Evolutionary conservation across 1,140 invertebrate species (phyloP), one percentile per base, ranked within the genome.

Genomic region (Nasonia longicornis): DNA sequence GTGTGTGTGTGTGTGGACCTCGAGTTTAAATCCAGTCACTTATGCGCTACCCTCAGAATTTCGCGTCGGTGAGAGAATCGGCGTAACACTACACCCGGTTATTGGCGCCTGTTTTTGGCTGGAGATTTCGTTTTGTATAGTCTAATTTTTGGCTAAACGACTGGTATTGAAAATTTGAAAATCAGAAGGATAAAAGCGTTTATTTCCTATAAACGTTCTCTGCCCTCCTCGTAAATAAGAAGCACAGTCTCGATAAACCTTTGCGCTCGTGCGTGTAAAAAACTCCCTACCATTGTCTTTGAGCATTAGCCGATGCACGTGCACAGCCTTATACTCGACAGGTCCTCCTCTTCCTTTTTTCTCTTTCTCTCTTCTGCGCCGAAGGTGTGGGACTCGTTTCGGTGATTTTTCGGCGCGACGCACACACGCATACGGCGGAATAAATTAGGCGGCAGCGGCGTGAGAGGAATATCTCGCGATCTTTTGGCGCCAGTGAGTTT

Each of bases 1-100:
- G 3, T 52, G 10, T 58, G 52, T 26, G 4, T 38, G 7, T 38
- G 7, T 8, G 1, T 26, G 26, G 1, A 58, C 48, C 72, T 64
- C 35, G 20, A 16, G 20, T 77, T 74, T 81, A 89, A 91, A 91
- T 89, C 88, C 89, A 88, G 89, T 91, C 87, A 87, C 6, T 87
- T 88, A 20, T 52, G 48, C 6, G 52, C 52, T 58, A 86, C 85
- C 84, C 84, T 84, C 85, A 83, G 83, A 86, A 86, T 86, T 85
- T 58, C 26, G 26, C 10, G 38, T 26, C 45, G n/a, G 4, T 45
- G 20, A 73, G 11, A 73, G 11, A 73, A 52, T n/a, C 22, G 16
- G 71, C 71, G 38, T 58, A 42, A 11, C 10, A 42, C 38, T 42
- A 42, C 38, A 42, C 38, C 38, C 10, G 10, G 38, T 42, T 38